A percentile compares a stretch with the other conserved stretches of the same genome.
Conservation (phyloP, 2,797 vertebrate genomes). For the Balearica regulorum region DNA sequence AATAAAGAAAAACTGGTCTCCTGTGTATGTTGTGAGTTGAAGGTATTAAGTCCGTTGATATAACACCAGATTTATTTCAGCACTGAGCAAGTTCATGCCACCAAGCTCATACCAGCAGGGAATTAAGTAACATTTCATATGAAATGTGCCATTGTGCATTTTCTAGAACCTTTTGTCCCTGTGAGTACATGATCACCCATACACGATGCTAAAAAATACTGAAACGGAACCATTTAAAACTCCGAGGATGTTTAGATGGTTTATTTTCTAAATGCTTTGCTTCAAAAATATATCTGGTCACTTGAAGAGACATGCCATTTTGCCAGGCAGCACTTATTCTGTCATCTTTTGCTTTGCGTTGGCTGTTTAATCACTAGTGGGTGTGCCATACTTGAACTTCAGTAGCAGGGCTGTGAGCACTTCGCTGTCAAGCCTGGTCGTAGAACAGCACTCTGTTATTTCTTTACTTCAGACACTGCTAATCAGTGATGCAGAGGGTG, state of each 20-base stretch:
- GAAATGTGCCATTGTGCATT: background rate
- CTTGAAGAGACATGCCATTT: background rate
- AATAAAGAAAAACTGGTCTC: background rate
- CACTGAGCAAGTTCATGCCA: background rate
- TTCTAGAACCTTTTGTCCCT: background rate
- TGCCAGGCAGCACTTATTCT: background rate
- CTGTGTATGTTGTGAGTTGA: background rate
- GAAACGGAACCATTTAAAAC: background rate
- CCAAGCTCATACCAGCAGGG: background rate
- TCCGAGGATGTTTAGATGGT: background rate
- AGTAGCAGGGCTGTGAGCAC: background rate
- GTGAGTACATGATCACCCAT: background rate
- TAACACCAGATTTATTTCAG: background rate
- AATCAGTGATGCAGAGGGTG: constrained; percentile 1
- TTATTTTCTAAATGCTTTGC: background rate
- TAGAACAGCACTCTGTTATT: background rate
- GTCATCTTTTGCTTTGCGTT: background rate
- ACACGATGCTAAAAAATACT: background rate
- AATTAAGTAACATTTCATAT: background rate
- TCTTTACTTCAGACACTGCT: background rate
- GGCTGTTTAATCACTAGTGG: background rate
- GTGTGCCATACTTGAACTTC: background rate
- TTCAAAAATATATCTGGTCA: background rate
- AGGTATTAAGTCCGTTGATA: background rate
- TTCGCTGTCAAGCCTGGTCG: background rate